Percentiles rank a stretch among this genome's conserved stretches.
Conservation (phyloP, 2,113 vertebrate genomes). For the Ifrita kowaldi region DNA sequence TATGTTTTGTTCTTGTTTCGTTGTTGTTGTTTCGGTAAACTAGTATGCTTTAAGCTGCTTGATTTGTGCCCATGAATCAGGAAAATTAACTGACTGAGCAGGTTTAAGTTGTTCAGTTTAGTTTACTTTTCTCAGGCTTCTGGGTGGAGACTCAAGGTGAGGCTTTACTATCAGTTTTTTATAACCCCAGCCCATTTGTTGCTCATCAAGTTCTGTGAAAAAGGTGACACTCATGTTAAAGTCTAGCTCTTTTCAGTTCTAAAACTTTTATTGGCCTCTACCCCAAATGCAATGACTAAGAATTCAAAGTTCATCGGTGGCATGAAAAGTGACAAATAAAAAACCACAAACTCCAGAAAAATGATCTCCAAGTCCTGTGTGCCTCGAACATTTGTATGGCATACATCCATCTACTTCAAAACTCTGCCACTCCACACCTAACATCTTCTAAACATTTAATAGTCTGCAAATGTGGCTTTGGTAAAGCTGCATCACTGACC, state of each 20-base stretch:
- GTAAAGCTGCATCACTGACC: background rate
- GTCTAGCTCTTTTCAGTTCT: background rate
- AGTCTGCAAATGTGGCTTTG: background rate
- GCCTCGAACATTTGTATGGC: background rate
- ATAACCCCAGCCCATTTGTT: background rate
- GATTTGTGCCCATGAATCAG: background rate
- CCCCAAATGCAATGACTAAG: background rate
- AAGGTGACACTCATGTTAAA: background rate
- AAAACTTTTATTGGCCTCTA: background rate
- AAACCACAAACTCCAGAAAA: background rate
- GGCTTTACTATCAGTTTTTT: background rate
- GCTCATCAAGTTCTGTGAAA: background rate
- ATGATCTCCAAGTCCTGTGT: background rate
- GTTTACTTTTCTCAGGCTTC: background rate
- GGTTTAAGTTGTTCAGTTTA: background rate
- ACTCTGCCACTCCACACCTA: background rate
- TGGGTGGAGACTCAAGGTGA: slow-evolving; percentile 1
- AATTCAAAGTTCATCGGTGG: background rate
- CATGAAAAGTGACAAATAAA: background rate
- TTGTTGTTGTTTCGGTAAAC: background rate
- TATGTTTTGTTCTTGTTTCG: background rate
- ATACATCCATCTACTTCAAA: background rate
- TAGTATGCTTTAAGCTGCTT: background rate
- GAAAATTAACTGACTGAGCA: background rate
- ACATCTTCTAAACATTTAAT: background rate